Percentiles rank a stretch among this genome's conserved stretches.
Conservation (phyloP, 1,140 invertebrate genomes). For the Zaprionus nigranus region DNA sequence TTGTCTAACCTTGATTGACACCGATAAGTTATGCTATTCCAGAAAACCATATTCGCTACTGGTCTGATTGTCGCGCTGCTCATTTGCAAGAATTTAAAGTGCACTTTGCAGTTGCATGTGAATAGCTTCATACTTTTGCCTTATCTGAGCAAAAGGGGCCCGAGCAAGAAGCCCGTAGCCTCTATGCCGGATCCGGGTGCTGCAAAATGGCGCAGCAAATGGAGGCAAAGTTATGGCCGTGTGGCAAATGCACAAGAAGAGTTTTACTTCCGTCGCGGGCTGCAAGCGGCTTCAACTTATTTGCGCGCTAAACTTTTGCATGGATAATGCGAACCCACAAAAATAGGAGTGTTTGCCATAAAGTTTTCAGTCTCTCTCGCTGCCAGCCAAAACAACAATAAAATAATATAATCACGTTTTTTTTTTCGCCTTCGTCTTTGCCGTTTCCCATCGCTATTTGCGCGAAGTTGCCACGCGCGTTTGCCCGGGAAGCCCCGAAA, state of each 20-base stretch:
- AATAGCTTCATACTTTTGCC: slow-evolving; percentile 67
- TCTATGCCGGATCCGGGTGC: slow-evolving; percentile 13
- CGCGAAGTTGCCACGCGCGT: slow-evolving; percentile 30
- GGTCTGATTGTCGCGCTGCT: slow-evolving; percentile 38
- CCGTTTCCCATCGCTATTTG: background rate
- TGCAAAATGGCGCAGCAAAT: slow-evolving; percentile 66
- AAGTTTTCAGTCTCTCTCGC: slow-evolving; percentile 61
- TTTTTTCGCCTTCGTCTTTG: slow-evolving; percentile 11
- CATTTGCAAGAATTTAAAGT: slow-evolving; percentile 84
- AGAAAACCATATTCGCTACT: too few species aligned
- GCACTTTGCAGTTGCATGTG: slow-evolving; percentile 76
- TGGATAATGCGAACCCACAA: slow-evolving; percentile 62
- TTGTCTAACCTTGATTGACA: too few species aligned
- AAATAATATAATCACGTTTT: slow-evolving; percentile 66
- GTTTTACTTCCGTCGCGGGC: slow-evolving; percentile 50
- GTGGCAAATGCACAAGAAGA: slow-evolving; percentile 49
- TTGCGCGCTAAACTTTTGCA: slow-evolving; percentile 59
- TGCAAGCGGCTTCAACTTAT: slow-evolving; percentile 43
- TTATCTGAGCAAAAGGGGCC: slow-evolving; percentile 49
- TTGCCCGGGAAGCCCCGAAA: slow-evolving; percentile 56
- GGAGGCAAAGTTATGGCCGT: slow-evolving; percentile 68
- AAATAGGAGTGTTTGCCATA: slow-evolving; percentile 73
- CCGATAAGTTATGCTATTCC: too few species aligned
- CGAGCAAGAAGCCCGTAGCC: background rate
- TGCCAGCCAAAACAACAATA: slow-evolving; percentile 79